These are phyloP conservation scores for Bombus impatiens DNA, from an alignment of 1,140 invertebrate species.

Conservation along the genomic window DNA sequence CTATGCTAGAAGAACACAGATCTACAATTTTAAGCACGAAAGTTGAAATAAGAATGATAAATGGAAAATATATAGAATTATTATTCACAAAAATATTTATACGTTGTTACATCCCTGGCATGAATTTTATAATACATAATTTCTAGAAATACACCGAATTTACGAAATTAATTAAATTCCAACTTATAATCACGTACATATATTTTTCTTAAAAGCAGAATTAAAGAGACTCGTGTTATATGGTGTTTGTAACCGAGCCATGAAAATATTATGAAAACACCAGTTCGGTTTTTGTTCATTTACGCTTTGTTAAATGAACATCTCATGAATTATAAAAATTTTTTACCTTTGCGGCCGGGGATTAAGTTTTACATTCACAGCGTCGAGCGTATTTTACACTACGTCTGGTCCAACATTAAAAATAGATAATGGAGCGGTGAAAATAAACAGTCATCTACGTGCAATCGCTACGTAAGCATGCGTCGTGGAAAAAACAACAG, in stretches of 20 bases:
- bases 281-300: constrained; percentile 26
- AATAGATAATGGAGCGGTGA: constrained; percentile 56
- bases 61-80: not conserved
- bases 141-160: not conserved
- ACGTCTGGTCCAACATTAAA: constrained; percentile 31
- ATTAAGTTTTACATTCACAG: constrained; percentile 38
- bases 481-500: constrained; percentile 1
- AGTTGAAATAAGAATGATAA: not conserved
- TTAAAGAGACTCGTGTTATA: constrained; percentile 30
- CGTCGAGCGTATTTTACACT: constrained; percentile 2
- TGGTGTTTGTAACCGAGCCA: constrained; percentile 17
- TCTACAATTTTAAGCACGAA: not conserved
- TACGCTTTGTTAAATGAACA: constrained; percentile 39
- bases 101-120: not conserved
- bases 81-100: not conserved
- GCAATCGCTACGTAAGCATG: constrained; percentile 4
- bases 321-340: constrained; percentile 34
- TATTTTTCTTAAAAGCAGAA: not conserved
- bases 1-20: not conserved
- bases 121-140: not conserved
- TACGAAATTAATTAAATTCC: constrained; percentile 7
- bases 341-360: constrained; percentile 13
- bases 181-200: constrained; percentile 2
- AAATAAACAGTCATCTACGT: constrained; percentile 42
- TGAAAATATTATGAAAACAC: constrained; percentile 22